Base-by-base conservation (phyloP, 2,888 invertebrate species). In the Rugalucina vietnamica region DNA sequence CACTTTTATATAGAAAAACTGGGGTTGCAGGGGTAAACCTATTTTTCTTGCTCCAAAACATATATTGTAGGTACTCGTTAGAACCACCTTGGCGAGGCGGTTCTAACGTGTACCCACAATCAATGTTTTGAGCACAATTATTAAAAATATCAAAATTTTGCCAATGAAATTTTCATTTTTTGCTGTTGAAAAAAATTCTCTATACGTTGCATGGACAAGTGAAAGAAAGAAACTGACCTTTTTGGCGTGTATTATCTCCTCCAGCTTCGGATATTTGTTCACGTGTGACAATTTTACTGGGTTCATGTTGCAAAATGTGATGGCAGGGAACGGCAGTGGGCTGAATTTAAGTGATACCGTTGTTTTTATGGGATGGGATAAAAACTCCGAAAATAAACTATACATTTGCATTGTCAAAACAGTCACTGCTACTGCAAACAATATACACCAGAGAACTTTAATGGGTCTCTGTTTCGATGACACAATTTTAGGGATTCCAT, bases 251-350 rank as follows among this genome's bases (percentile, higher is more conserved):
- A 85, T 65, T 1, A 81, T 76, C 2, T 81, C 73, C 60, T 81
- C 83, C 4, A 88, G 73, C 0, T 24, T 24, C 12, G 69, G 75
- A 8, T 79, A 82, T 12, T 73, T 14, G 0, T 70, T 10, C 0
- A 79, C 8, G 24, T 83, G 76, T 0, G 88, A 85, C 75, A 39
- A 43, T 43, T 81, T 83, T 0, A 91, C 79, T 1, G 91, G 86
- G 54, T 92, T 92, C 76, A 91, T 90, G 77, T 91, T 92, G 76
- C 91, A 92, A 27, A 92, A 73, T 1, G 91, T 88, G 0, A 92
- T 74, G 0, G 90, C 90, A 1, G 91, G 91, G 69, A 90, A 92
- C 24, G 60, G 74, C 10, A 91, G 79, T 18, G 74, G 75, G 50
- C 79, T 82, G 76, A 91, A 92, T 21, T 88, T 82, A 27, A 92